Base-by-base conservation (phyloP, 2,888 invertebrate genomes). In the Hypomecis atomaria region DNA sequence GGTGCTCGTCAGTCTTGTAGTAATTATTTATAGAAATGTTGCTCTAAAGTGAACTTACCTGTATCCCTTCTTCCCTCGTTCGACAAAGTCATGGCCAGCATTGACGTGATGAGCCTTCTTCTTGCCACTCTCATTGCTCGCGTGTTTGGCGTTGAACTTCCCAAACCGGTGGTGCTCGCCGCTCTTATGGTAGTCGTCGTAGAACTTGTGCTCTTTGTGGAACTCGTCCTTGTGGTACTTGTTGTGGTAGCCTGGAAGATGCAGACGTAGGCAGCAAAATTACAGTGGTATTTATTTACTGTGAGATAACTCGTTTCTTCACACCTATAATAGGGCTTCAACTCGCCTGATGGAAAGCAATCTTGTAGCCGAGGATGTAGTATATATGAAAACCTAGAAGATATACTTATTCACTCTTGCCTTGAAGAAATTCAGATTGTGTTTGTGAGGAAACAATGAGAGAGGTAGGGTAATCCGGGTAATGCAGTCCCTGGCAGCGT, bases 221-320 rank as follows among this genome's bases (percentile, higher is more conserved):
- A 95, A 96, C 82, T 96, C 96, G 76, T 96, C 96, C 81, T 96
- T 96, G 88, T 96, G 96, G 84, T 96, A 95, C 73, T 95, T 96
- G 87, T 96, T 96, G 88, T 96, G 96, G 85, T 95, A 96, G 0
- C 96, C 93, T 93, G 78, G 5, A 68, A 69, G 13, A 59, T 11
- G 0, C 0, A 38, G 3, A 8, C 6, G n/a, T 10, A 2, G 42
- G 9, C 2, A 40, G 23, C 5, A 38, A 5, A 42, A 33, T 40
- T 52, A 47, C 48, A 44, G 6, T 44, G 44, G 3, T 13, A 8
- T n/a, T 23, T 23, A 23, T 23, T 23, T 23, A 23, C 23, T 23
- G 23, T 3, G 23, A 3, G 23, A 23, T 2, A 23, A 23, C 23
- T 23, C 1, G 23, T 23, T 23, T 2, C 23, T 23, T 23, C 3